Evolutionary conservation across 2,888 invertebrate species (phyloP).

Genomic region (Sminthurides aquaticus): DNA sequence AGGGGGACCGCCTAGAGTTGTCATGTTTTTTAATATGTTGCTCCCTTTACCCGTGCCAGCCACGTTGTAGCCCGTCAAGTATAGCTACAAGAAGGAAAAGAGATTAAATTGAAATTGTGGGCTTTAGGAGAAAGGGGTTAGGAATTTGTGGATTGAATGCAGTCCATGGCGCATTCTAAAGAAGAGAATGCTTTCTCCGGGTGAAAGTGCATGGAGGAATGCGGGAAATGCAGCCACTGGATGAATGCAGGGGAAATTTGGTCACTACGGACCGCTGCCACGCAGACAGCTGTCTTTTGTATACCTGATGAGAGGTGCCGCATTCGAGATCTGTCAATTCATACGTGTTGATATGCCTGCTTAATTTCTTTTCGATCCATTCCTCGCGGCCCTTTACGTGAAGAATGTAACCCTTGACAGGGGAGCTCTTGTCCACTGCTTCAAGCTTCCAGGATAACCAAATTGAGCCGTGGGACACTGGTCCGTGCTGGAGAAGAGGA

Average conservation of each 20-base stretch:
- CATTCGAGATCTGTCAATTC: slow-evolving; percentile 61
- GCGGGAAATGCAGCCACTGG: too few relatives aligned
- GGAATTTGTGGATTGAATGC: too few relatives aligned
- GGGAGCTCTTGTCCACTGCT: slow-evolving; percentile 58
- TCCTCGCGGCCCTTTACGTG: slow-evolving; percentile 61
- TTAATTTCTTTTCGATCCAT: slow-evolving; percentile 58
- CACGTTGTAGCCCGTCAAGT: slow-evolving; percentile 62
- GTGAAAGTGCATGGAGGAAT: too few relatives aligned
- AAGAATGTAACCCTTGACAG: slow-evolving; percentile 60
- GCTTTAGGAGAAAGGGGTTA: too few relatives aligned
- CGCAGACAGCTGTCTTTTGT: too few relatives aligned
- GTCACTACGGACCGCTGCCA: too few relatives aligned
- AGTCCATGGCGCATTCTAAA: too few relatives aligned
- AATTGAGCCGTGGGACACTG: slow-evolving; percentile 67
- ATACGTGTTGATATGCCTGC: slow-evolving; percentile 59
- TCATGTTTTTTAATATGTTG: slow-evolving; percentile 51
- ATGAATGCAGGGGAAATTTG: too few relatives aligned
- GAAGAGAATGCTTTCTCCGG: too few relatives aligned
- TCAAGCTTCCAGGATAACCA: slow-evolving; percentile 67
- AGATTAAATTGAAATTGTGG: too few relatives aligned
- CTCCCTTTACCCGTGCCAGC: slow-evolving; percentile 64
- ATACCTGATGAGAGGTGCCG: slow-evolving; percentile 61
- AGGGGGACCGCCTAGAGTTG: slow-evolving; percentile 34
- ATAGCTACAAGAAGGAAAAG: slow-evolving; percentile 48
- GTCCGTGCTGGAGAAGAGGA: slow-evolving; percentile 65